Conservation (phyloP, 2,113 vertebrate species). For the Tinamus guttatus region DNA sequence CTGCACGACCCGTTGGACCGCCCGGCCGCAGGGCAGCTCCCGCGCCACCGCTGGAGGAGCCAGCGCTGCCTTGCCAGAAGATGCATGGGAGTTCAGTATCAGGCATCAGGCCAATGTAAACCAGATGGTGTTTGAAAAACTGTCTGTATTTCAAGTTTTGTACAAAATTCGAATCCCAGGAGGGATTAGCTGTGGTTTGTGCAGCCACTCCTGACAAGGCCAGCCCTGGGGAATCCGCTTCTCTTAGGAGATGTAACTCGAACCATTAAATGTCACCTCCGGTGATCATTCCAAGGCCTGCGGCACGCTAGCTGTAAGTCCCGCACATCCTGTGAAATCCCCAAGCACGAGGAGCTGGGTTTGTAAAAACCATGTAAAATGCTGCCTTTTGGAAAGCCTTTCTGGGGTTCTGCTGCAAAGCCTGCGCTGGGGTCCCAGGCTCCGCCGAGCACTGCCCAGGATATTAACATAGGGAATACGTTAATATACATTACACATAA, state of each 20-base stretch:
- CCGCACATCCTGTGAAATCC: not conserved
- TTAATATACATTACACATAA: not conserved
- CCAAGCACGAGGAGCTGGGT: not conserved
- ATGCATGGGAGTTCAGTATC: not conserved
- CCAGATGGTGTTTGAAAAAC: not conserved
- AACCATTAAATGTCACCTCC: no score
- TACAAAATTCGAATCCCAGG: not conserved
- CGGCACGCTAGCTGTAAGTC: not conserved
- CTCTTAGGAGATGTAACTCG: not conserved
- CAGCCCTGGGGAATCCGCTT: not conserved
- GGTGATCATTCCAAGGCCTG: not conserved
- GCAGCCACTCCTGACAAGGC: not conserved
- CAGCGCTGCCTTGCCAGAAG: no score
- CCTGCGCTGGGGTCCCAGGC: no score
- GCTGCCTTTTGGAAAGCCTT: not conserved
- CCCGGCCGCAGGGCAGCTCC: fast-evolving
- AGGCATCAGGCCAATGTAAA: not conserved
- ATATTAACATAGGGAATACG: not conserved
- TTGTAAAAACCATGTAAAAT: not conserved
- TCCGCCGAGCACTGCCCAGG: no score
- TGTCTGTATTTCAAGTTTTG: not conserved
- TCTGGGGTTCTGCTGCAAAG: not conserved
- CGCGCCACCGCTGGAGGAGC: not conserved
- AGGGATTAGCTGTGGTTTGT: not conserved
- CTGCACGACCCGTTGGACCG: not conserved